Percentiles rank a stretch among this genome's conserved stretches.
Evolutionary conservation across 2,888 invertebrate genomes (phyloP).

Genomic region (Scelioninae gen. 1): DNA sequence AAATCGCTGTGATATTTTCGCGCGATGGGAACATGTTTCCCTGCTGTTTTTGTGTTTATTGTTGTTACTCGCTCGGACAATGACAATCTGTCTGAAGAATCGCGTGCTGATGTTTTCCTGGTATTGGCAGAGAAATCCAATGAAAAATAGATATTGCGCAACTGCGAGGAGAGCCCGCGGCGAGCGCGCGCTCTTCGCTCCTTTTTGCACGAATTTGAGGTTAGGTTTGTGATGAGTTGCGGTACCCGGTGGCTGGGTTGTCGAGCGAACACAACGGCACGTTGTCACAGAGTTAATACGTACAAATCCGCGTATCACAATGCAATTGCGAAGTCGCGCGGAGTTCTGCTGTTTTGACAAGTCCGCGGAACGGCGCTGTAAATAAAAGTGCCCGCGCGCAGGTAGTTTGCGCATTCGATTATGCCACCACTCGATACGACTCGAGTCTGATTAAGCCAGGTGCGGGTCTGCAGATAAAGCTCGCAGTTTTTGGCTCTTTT

Average conservation of each 20-base stretch:
- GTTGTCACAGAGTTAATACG: background rate
- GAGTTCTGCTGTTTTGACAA: background rate
- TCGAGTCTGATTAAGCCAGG: too few species aligned
- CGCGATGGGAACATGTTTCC: background rate
- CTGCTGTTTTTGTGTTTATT: constrained; percentile 3
- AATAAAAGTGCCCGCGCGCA: background rate
- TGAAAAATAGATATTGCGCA: constrained; percentile 38
- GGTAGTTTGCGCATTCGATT: background rate
- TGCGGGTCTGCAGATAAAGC: too few species aligned
- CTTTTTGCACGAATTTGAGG: constrained; percentile 3
- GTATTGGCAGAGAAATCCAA: constrained; percentile 19
- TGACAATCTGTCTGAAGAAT: background rate
- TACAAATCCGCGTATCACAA: background rate
- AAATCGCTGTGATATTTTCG: constrained; percentile 3
- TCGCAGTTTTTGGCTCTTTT: too few species aligned
- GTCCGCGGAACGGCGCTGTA: background rate
- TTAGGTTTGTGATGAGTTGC: background rate
- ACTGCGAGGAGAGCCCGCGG: constrained; percentile 3
- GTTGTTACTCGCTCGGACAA: background rate
- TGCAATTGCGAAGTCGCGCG: background rate
- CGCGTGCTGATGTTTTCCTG: constrained; percentile 19
- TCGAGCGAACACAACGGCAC: background rate
- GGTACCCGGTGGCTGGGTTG: background rate
- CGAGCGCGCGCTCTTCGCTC: background rate
- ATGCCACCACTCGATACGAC: too few species aligned